phyloP scores from a whole-genome alignment of 2,797 vertebrate species.

The Spea hammondii region DNA sequence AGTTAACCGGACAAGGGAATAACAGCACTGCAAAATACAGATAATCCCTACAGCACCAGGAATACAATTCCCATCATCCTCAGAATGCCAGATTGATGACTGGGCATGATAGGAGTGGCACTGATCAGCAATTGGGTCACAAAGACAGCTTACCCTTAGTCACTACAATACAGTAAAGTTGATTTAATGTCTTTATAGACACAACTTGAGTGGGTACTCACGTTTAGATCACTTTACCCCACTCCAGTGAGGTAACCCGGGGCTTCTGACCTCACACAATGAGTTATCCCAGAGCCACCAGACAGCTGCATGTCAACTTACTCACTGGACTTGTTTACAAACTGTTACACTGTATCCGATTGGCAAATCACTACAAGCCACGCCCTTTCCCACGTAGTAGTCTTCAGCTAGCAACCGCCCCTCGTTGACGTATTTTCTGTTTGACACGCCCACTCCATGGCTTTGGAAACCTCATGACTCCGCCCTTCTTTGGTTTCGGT shows the following conservation, averaged over 20 bases:
- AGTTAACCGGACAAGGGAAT: too few species aligned
- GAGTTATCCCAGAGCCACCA: background rate
- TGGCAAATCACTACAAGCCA: slow-evolving; percentile 20
- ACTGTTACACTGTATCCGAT: slow-evolving; percentile 33
- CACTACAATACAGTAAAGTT: too few species aligned
- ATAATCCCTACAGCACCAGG: too few species aligned
- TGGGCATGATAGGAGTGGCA: too few species aligned
- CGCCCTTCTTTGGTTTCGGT: background rate
- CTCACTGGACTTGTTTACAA: slow-evolving; percentile 45
- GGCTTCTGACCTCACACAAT: background rate
- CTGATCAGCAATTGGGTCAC: too few species aligned
- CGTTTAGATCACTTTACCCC: background rate
- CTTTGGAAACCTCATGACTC: background rate
- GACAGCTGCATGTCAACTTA: slow-evolving; percentile 9
- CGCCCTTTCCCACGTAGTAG: background rate
- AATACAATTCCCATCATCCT: too few species aligned
- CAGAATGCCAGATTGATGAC: too few species aligned
- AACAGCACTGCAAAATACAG: too few species aligned
- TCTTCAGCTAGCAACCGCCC: background rate
- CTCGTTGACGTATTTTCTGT: slow-evolving; percentile 1
- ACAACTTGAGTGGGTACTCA: background rate
- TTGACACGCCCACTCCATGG: slow-evolving; percentile 8
- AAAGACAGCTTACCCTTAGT: too few species aligned
- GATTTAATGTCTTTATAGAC: too few species aligned
- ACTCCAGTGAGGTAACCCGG: background rate